These are phyloP conservation scores for Calidris pygmaea DNA, from an alignment of 2,113 vertebrate genomes.

Conservation along the genomic window DNA sequence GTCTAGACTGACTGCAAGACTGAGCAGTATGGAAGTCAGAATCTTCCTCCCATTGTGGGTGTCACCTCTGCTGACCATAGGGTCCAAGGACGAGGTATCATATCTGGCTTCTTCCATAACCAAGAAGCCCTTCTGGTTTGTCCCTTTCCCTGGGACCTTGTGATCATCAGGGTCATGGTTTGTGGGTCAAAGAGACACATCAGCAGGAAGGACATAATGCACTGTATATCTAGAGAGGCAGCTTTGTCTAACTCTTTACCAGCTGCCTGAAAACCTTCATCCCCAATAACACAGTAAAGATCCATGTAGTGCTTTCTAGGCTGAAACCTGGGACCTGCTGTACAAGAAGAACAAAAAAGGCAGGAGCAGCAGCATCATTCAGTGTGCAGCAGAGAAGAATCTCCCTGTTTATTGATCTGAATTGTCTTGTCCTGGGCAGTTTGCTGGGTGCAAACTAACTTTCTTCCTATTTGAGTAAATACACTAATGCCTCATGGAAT, in stretches of 20 bases:
- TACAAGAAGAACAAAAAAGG: background rate
- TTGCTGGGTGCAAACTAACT: background rate
- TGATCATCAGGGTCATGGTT: accelerated
- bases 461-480: background rate
- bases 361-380: background rate
- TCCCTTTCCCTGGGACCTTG: background rate
- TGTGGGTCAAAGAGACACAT: background rate
- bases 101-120: background rate
- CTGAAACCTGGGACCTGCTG: background rate
- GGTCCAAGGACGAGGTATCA: background rate
- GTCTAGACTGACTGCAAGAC: background rate
- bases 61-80: background rate
- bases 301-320: background rate
- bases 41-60: accelerated
- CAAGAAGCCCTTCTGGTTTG: background rate
- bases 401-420: background rate
- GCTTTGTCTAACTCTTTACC: background rate
- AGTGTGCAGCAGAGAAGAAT: background rate
- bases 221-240: background rate
- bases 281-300: background rate
- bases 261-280: background rate
- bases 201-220: background rate
- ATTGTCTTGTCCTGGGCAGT: background rate
- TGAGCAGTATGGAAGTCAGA: background rate
- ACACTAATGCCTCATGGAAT: background rate